A percentile compares a stretch with the other conserved stretches of the same genome.
Conservation (phyloP, 2,797 vertebrate species). For the Micromesistius poutassou region DNA sequence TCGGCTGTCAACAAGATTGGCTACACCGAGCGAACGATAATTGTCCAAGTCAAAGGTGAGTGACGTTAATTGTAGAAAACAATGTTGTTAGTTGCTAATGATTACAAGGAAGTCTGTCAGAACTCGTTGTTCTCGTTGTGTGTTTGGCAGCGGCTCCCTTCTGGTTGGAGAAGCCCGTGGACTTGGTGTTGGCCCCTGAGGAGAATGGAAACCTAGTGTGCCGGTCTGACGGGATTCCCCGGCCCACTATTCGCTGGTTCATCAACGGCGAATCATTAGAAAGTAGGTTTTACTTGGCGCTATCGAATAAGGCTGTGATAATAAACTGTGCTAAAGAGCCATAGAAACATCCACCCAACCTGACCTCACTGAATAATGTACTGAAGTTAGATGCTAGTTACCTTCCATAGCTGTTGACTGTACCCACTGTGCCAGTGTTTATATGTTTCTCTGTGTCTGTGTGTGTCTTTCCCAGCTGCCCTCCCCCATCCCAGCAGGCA, state of each 20-base stretch:
- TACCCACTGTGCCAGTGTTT: neutral
- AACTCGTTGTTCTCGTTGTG: constrained; percentile 5
- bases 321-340: neutral
- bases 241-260: constrained; percentile 88
- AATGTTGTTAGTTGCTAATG: neutral
- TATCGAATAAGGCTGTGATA: too few species aligned
- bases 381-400: neutral
- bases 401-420: neutral
- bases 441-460: neutral
- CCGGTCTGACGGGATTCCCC: constrained; percentile 87
- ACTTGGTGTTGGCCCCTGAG: constrained; percentile 89
- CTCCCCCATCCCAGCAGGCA: constrained; percentile 82
- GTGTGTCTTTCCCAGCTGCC: constrained; percentile 64
- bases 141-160: constrained; percentile 84
- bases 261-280: constrained; percentile 90
- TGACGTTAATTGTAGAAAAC: neutral
- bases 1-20: constrained; percentile 88
- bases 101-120: neutral
- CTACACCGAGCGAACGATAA: constrained; percentile 87
- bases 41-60: constrained; percentile 91
- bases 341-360: neutral
- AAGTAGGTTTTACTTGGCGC: constrained; percentile 70
- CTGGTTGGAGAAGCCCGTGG: constrained; percentile 89
- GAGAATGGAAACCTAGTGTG: constrained; percentile 88
- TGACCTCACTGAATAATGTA: neutral